phyloP scores from a whole-genome alignment of 2,797 vertebrate species.

The Aphelocoma californica region DNA sequence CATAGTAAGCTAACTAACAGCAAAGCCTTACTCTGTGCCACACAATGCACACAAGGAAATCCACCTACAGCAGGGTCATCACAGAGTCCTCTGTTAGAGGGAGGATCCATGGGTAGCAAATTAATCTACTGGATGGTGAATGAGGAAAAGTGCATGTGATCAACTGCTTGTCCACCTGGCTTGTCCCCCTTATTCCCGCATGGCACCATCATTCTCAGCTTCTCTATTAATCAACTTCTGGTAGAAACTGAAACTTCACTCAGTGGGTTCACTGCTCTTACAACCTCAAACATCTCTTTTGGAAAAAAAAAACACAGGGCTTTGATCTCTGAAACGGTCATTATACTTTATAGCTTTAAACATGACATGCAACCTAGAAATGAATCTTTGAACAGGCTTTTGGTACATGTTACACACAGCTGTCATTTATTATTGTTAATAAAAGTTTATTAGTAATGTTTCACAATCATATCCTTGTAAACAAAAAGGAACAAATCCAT shows the following conservation, averaged over 20 bases:
- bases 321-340: conserved; percentile 49
- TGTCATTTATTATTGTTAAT: conserved; percentile 68
- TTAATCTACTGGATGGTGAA: neutral
- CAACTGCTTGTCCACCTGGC: neutral
- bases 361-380: conserved; percentile 41
- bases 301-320: neutral
- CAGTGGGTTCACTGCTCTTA: neutral
- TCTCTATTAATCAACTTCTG: neutral
- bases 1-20: neutral
- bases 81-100: neutral
- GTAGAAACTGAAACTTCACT: neutral
- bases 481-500: conserved; percentile 36
- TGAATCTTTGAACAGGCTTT: conserved; percentile 29
- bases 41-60: neutral
- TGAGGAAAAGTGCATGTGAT: neutral
- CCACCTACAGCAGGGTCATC: neutral
- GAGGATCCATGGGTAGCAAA: neutral
- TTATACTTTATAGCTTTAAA: conserved; percentile 37
- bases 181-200: neutral
- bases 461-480: conserved; percentile 68
- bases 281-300: neutral
- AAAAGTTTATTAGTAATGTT: conserved; percentile 54
- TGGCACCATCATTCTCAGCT: neutral
- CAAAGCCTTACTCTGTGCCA: neutral
- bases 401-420: conserved; percentile 44